These are phyloP conservation scores for Epicauta chinensis DNA, from an alignment of 1,140 invertebrate species.

Conservation along the genomic window DNA sequence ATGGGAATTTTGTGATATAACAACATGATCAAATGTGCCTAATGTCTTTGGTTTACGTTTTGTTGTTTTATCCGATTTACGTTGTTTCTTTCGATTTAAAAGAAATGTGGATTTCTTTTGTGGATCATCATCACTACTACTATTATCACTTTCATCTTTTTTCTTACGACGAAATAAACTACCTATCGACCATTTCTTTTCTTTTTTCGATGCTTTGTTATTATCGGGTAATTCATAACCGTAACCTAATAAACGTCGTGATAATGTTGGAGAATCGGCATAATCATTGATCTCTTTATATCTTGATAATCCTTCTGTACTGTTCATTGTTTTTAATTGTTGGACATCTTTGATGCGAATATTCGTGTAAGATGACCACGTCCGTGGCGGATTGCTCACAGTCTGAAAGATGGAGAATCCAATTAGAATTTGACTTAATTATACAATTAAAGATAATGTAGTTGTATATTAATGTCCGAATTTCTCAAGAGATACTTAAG, in stretches of 20 bases:
- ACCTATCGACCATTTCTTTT: conserved; percentile 68
- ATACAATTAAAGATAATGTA: no score
- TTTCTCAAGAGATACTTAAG: no score
- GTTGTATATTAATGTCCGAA: no score
- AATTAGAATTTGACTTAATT: no score
- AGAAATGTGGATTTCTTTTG: conserved; percentile 44
- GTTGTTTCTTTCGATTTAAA: conserved; percentile 45
- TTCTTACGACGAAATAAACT: conserved; percentile 63
- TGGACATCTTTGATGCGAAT: conserved; percentile 30
- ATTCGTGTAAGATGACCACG: conserved; percentile 39
- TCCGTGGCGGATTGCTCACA: conserved; percentile 33
- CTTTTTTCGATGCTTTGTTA: conserved; percentile 40
- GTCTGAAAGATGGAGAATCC: conserved; percentile 31
- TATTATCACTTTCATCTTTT: conserved; percentile 52
- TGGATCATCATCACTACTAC: conserved; percentile 56
- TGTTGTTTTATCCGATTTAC: conserved; percentile 45
- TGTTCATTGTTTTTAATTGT: conserved; percentile 32
- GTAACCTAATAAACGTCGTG: conserved; percentile 28
- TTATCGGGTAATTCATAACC: conserved; percentile 36
- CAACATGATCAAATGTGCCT: conserved; percentile 36
- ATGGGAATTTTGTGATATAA: conserved; percentile 27
- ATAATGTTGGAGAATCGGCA: conserved; percentile 28
- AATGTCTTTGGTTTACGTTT: conserved; percentile 28
- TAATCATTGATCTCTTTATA: conserved; percentile 24
- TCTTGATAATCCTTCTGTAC: conserved; percentile 31